These are phyloP conservation scores for Dynastes grantii DNA, from an alignment of 2,888 invertebrate species.

Conservation along the genomic window DNA sequence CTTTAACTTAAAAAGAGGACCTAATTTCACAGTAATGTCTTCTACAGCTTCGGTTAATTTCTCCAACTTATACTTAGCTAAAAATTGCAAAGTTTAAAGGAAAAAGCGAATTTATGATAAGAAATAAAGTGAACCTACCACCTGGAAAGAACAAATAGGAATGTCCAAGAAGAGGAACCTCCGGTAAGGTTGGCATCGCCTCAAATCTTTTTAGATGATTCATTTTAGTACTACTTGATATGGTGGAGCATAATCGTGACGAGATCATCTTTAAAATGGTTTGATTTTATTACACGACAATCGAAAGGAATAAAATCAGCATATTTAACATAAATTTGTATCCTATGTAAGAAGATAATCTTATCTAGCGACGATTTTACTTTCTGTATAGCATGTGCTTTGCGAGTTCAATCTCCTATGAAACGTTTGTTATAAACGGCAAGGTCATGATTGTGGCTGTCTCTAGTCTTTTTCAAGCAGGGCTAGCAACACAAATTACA, in stretches of 20 bases:
- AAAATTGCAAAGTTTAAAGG: constrained; percentile 29
- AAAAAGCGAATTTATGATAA: no score
- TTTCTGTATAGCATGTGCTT: background rate
- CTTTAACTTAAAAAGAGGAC: constrained; percentile 71
- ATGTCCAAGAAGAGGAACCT: constrained; percentile 66
- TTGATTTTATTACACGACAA: background rate
- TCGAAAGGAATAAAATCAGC: background rate
- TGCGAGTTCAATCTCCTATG: background rate
- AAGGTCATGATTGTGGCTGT: background rate
- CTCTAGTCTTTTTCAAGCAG: background rate
- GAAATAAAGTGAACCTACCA: constrained; percentile 59
- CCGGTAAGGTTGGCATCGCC: constrained; percentile 61
- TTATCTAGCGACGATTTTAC: background rate
- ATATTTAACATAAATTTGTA: constrained; percentile 8
- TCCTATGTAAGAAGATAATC: background rate
- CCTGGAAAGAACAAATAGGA: constrained; percentile 66
- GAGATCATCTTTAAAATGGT: background rate
- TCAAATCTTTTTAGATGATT: constrained; percentile 56
- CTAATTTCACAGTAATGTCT: constrained; percentile 69
- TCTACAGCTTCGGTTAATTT: constrained; percentile 70
- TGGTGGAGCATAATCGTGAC: background rate
- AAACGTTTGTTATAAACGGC: background rate
- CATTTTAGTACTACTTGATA: background rate
- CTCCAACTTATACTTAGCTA: constrained; percentile 67
- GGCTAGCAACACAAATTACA: constrained; percentile 15